Conservation (phyloP, 2,888 invertebrate genomes). For the Meganola albula region DNA sequence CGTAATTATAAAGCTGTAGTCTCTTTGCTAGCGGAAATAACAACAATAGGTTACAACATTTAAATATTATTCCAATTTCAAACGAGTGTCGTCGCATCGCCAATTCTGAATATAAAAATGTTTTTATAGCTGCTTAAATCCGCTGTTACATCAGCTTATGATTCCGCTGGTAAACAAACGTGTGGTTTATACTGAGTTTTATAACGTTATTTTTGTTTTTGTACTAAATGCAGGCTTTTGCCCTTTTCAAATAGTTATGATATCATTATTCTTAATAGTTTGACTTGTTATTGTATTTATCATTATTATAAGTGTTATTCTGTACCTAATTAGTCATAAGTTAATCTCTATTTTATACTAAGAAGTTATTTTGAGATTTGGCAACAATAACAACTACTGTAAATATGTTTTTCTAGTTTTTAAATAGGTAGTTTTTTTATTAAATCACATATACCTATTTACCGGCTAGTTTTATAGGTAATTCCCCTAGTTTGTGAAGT, state of each 20-base stretch:
- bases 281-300: too few species aligned
- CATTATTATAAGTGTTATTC: too few species aligned
- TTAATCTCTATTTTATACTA: too few species aligned
- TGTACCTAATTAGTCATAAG: too few species aligned
- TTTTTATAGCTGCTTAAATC: background rate
- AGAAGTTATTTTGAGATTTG: too few species aligned
- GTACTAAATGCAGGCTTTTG: slow-evolving; percentile 18
- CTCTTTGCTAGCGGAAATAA: slow-evolving; percentile 12
- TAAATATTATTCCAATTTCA: background rate
- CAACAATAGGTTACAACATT: background rate
- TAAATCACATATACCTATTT: too few species aligned
- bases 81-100: background rate
- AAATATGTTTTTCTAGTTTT: too few species aligned
- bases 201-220: slow-evolving; percentile 22
- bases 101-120: background rate
- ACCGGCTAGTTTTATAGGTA: too few species aligned
- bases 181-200: slow-evolving; percentile 1
- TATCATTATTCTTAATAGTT: too few species aligned
- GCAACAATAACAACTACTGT: too few species aligned
- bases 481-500: too few species aligned
- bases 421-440: too few species aligned
- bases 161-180: slow-evolving; percentile 7
- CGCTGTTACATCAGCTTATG: background rate
- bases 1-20: slow-evolving; percentile 27
- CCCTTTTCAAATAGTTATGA: slow-evolving; percentile 12